Base-by-base conservation (phyloP, 30 jellyfish, hydroid and myxozoan genomes). In the Aurelia sp. region DNA sequence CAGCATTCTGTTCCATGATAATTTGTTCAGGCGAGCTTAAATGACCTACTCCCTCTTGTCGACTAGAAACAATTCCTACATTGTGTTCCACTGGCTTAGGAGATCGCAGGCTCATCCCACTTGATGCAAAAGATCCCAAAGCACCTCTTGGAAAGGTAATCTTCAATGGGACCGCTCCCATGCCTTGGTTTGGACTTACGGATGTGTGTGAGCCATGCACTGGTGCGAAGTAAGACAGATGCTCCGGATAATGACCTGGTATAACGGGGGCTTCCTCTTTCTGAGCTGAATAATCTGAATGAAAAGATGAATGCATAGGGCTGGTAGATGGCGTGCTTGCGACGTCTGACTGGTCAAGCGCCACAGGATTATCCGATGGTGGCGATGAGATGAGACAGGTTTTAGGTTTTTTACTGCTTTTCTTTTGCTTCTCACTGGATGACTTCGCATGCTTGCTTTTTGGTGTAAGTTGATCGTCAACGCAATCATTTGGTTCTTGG, bases 71-170 rank as follows among this genome's bases (percentile, higher is more conserved):
- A 11, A 82, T 10, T 38, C 63, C 13, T 4, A 74, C 72, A 33
- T 76, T 60, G 27, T 55, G 92, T 7, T 69, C 81, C 22, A 81
- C 48, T 4, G 91, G 9, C 71, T 82, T 82, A 5, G 88, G 88
- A 50, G 63, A 59, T 13, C 74, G 88, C 55, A 85, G 67, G 12
- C 77, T 30, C 88, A 75, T 51, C 8, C 82, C 75, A 35, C 72
- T 67, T 13, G 94, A 68, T 16, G 87, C 22, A 66, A 72, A 74
- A 38, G 94, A 85, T 40, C 94, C 88, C 20, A 73, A 21, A 19
- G 94, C 88, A 6, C 88, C 94, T 13, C 88, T 53, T 12, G 92
- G 92, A 50, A 82, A 70, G 53, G 92, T 82, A 52, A 82, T 82
- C 86, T 82, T 82, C 79, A 82, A 60, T 18, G 92, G 92, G n/a